phyloP scores from a whole-genome alignment of 2,113 vertebrate species.

The Nannobrachium achirus region DNA sequence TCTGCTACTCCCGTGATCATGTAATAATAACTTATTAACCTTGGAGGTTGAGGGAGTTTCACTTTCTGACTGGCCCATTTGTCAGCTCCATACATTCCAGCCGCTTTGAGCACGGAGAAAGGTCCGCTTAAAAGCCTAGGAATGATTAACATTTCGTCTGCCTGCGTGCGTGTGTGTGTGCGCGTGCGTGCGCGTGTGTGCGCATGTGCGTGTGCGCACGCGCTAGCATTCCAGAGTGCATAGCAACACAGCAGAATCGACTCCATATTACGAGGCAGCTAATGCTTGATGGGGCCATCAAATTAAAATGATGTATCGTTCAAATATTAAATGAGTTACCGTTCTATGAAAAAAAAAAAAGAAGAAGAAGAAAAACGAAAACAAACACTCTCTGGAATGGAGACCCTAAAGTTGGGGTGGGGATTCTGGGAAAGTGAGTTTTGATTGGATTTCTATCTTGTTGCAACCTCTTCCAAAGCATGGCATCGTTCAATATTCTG shows the following conservation, averaged over 20 bases:
- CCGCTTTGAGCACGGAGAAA: slow-evolving; percentile 43
- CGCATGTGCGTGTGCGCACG: too few relatives aligned
- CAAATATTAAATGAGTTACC: slow-evolving; percentile 23
- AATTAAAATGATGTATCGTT: slow-evolving; percentile 52
- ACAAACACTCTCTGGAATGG: too few relatives aligned
- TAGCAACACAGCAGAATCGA: slow-evolving; percentile 46
- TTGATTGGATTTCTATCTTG: slow-evolving; percentile 7
- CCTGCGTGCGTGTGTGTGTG: neutral
- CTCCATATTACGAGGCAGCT: slow-evolving; percentile 18
- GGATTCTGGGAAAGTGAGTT: slow-evolving; percentile 14
- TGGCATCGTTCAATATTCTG: too few relatives aligned
- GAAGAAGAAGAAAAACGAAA: slow-evolving; percentile 22
- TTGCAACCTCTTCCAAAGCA: neutral
- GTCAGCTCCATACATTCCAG: slow-evolving; percentile 45
- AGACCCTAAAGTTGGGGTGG: too few relatives aligned
- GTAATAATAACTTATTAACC: slow-evolving; percentile 78
- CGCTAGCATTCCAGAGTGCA: slow-evolving; percentile 27
- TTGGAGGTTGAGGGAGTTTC: slow-evolving; percentile 66
- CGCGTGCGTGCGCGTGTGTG: neutral
- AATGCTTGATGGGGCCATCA: slow-evolving; percentile 29
- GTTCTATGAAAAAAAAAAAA: too few relatives aligned
- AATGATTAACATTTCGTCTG: slow-evolving; percentile 22
- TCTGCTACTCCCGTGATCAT: slow-evolving; percentile 64
- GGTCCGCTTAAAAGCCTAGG: slow-evolving; percentile 26
- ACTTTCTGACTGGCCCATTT: slow-evolving; percentile 72